Evolutionary conservation across 2,888 invertebrate species (phyloP).

Genomic region (Venustoraphidia nigricollis): DNA sequence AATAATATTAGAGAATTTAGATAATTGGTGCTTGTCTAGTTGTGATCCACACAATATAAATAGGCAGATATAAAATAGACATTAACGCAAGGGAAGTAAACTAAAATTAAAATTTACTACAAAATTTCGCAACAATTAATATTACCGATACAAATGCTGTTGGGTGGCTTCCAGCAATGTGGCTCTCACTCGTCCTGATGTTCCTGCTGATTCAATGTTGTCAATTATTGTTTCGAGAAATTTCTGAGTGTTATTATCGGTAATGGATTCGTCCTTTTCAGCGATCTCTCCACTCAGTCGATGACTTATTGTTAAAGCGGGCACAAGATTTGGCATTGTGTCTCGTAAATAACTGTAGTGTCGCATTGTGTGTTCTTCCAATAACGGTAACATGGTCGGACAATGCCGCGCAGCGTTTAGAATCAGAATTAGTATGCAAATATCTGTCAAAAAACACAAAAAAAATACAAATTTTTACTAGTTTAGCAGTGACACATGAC

Average conservation of each 20-base stretch:
- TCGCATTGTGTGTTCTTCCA: conserved; percentile 82
- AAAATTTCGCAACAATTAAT: background rate
- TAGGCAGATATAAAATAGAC: too few relatives aligned
- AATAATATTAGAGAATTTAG: too few relatives aligned
- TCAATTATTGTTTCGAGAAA: conserved; percentile 60
- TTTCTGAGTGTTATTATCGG: conserved; percentile 47
- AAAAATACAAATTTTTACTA: too few relatives aligned
- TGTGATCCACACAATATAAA: background rate
- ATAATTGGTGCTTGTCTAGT: too few relatives aligned
- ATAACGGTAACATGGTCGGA: conserved; percentile 77
- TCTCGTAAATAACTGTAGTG: conserved; percentile 90
- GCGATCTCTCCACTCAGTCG: conserved; percentile 21
- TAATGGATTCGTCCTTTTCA: conserved; percentile 29
- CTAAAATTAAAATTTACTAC: conserved; percentile 12
- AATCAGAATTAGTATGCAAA: conserved; percentile 80
- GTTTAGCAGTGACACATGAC: too few relatives aligned
- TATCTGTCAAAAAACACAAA: conserved; percentile 33
- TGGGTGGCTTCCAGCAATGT: conserved; percentile 45
- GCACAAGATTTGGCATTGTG: conserved; percentile 83
- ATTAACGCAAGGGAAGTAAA: conserved; percentile 1
- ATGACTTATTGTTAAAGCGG: conserved; percentile 39
- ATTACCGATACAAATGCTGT: conserved; percentile 46
- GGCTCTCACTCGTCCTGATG: conserved; percentile 37
- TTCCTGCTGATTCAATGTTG: conserved; percentile 53
- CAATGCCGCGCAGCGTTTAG: conserved; percentile 88